Percentiles rank a stretch among this genome's conserved stretches.
phyloP scores from a whole-genome alignment of 2,797 vertebrate genomes.

The Gymnocypris eckloni region DNA sequence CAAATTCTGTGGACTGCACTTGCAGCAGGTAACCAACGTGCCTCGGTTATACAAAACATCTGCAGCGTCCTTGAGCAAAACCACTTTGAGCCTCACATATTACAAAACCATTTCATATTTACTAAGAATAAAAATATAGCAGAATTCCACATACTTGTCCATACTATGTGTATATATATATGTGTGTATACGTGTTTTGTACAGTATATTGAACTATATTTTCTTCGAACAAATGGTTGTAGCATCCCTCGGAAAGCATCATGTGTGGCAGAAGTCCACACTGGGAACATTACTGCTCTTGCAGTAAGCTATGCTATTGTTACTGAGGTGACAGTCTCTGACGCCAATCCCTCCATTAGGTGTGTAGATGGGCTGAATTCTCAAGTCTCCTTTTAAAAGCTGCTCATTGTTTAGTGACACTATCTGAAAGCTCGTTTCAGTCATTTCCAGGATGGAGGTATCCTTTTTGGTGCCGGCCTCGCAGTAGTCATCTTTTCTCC shows the following conservation, averaged over 20 bases:
- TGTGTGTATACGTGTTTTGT: slow-evolving; percentile 67
- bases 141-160: slow-evolving; percentile 97
- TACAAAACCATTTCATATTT: slow-evolving; percentile 91
- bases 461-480: slow-evolving; percentile 99
- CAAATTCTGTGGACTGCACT: slow-evolving; percentile 66
- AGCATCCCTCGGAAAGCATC: slow-evolving; percentile 72
- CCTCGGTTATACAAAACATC: slow-evolving; percentile 83
- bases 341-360: slow-evolving; percentile 97
- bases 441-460: slow-evolving; percentile 99
- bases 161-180: slow-evolving; percentile 87
- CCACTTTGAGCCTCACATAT: slow-evolving; percentile 93
- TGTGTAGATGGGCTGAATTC: slow-evolving; percentile 98
- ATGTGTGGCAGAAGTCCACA: slow-evolving; percentile 97
- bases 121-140: slow-evolving; percentile 98
- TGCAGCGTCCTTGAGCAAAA: slow-evolving; percentile 93
- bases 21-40: slow-evolving; percentile 75
- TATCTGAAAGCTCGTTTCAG: slow-evolving; percentile 99
- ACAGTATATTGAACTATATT: slow-evolving; percentile 79
- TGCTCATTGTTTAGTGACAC: slow-evolving; percentile 99
- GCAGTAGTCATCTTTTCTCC: slow-evolving; percentile 99
- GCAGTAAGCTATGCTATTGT: slow-evolving; percentile 97
- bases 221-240: slow-evolving; percentile 52
- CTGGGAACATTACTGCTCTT: slow-evolving; percentile 95
- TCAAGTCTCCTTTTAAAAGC: slow-evolving; percentile 99
- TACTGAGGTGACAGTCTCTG: slow-evolving; percentile 97